Conservation (phyloP, 2,113 vertebrate genomes). For the Pangasianodon gigas region DNA sequence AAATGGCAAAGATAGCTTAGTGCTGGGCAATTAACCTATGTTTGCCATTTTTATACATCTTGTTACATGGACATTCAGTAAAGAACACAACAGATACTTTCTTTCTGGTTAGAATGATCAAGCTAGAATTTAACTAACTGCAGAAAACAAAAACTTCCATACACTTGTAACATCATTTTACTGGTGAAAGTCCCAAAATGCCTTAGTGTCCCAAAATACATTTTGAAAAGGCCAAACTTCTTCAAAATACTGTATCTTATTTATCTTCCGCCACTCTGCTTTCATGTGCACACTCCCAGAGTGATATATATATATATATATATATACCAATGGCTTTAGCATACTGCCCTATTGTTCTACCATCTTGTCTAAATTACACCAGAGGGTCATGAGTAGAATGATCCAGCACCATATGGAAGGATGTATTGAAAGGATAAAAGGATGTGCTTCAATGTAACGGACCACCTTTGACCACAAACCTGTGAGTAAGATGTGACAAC, state of each 20-base stretch:
- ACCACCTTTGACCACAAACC: conserved; percentile 15
- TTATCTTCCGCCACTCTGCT: neutral
- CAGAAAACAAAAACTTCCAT: neutral
- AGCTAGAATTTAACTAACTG: neutral
- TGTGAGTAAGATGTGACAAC: conserved; percentile 19
- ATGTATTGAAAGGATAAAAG: neutral
- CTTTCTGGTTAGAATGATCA: neutral
- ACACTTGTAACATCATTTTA: neutral
- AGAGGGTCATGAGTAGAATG: conserved; percentile 23
- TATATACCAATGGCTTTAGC: conserved; percentile 36
- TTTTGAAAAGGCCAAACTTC: neutral
- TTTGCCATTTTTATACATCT: neutral
- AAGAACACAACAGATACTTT: neutral
- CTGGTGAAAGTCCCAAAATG: neutral
- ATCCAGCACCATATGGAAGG: conserved; percentile 16
- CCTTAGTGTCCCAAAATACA: neutral
- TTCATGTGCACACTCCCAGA: neutral
- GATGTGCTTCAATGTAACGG: conserved; percentile 10
- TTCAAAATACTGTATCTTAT: neutral
- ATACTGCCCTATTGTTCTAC: conserved; percentile 33
- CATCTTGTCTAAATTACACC: conserved; percentile 45
- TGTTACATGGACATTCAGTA: neutral
- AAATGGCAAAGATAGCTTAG: no score
- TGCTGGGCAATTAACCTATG: neutral
- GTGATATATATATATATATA: neutral